A percentile compares a stretch with the other conserved stretches of the same genome.
Evolutionary conservation across 2,113 vertebrate genomes (phyloP).

Genomic region (Catharus minimus): DNA sequence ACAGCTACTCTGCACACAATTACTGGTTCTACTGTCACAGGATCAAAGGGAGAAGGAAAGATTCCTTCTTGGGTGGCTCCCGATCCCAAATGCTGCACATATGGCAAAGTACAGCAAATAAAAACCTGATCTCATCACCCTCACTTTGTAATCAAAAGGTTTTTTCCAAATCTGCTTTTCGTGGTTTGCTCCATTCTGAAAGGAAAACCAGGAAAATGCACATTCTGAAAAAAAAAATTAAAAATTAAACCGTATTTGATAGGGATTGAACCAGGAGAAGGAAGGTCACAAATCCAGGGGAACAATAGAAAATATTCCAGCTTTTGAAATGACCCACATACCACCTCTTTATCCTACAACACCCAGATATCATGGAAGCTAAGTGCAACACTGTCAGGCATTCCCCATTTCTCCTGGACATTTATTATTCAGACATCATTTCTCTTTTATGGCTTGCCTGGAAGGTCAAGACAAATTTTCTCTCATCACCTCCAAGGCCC

Average conservation of each 20-base stretch:
- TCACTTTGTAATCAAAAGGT: background rate
- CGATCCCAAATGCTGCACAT: background rate
- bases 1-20: background rate
- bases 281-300: constrained; percentile 27
- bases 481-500: constrained; percentile 40
- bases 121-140: background rate
- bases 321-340: background rate
- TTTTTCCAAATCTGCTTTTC: background rate
- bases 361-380: background rate
- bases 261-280: background rate
- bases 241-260: background rate
- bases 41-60: background rate
- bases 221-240: background rate
- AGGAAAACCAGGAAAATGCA: background rate
- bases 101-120: background rate
- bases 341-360: background rate
- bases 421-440: constrained; percentile 49
- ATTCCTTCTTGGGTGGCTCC: background rate
- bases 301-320: background rate
- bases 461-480: constrained; percentile 53
- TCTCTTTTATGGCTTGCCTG: constrained; percentile 17
- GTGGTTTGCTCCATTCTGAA: background rate
- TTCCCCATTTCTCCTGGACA: background rate
- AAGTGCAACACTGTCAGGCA: background rate
- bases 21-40: background rate